Evolutionary conservation across 2,797 vertebrate species (phyloP).

Genomic region (Hyperoplus immaculatus): DNA sequence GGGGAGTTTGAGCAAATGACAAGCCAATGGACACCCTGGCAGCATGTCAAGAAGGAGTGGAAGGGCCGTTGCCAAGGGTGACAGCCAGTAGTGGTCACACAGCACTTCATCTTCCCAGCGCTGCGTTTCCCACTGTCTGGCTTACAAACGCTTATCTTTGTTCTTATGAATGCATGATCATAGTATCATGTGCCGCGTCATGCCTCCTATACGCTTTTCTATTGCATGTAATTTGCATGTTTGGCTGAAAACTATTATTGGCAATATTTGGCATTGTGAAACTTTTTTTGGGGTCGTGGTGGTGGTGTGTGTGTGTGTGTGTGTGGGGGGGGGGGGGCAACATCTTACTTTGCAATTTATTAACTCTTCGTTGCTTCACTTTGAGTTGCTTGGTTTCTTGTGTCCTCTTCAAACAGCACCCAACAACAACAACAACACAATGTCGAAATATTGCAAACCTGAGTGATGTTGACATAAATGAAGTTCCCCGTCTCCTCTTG

Average conservation of each 20-base stretch:
- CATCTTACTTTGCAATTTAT: conserved; percentile 13
- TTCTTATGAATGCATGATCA: conserved; percentile 29
- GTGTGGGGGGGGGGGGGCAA: not conserved
- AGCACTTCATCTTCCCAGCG: conserved; percentile 13
- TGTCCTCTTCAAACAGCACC: conserved; percentile 41
- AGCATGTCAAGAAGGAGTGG: conserved; percentile 54
- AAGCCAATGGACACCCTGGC: conserved; percentile 68
- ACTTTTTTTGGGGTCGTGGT: conserved; percentile 3
- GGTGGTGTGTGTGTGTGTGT: too few relatives aligned
- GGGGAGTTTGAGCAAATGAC: conserved; percentile 54
- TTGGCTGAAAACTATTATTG: conserved; percentile 15
- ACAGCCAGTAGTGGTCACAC: conserved; percentile 68
- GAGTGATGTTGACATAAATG: conserved; percentile 72
- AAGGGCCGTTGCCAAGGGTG: conserved; percentile 63
- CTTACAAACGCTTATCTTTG: conserved; percentile 5
- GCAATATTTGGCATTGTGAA: not conserved
- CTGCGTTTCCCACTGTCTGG: conserved; percentile 16
- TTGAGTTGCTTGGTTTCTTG: conserved; percentile 32
- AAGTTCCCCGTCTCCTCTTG: conserved; percentile 63
- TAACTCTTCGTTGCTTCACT: conserved; percentile 27
- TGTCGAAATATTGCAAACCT: conserved; percentile 66
- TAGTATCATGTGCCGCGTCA: not conserved
- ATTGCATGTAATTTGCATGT: not conserved
- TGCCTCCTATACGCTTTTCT: conserved; percentile 10
- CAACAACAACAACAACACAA: conserved; percentile 66